Evolutionary conservation across 1,140 invertebrate species (phyloP), one percentile per base, ranked within the genome.

Genomic region (Drosophila melanica): DNA sequence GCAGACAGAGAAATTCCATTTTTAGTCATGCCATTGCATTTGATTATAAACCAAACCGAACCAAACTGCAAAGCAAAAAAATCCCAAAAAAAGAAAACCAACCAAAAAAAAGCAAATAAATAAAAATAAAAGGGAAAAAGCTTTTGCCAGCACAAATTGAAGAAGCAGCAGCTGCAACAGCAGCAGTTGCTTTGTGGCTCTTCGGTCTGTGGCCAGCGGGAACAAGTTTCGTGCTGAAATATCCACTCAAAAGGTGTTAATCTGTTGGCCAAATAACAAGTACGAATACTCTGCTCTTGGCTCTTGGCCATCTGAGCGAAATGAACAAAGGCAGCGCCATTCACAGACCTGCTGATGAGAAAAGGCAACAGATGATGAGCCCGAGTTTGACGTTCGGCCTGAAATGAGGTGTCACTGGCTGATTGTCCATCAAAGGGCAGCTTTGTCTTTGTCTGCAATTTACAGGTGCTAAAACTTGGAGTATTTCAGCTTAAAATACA

Each of bases 11-110:
- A 57, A 89, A 89, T 89, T 89, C 84, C 84, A 80, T 89, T 89
- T 87, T 89, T 89, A 89, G 84, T 79, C 84, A 84, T 89, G 79
- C 65, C 85, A 87, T 89, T 84, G 79, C 84, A 89, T 87, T 87
- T 89, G 79, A 87, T 87, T 84, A 84, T 87, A 81, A 70, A 51
- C 45, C 73, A 39, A 47, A 42, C 20, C 33, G 9, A 35, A 10
- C 30, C 30, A 33, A 33, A 33, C 30, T 33, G 30, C 30, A 33
- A 33, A 57, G 11, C 11, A 60, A 55, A 45, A 58, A 23, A n/a
- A n/a, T n/a, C n/a, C n/a, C n/a, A n/a, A n/a, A n/a, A 2, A 48
- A 48, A 60, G 37, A 33, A 33, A 16, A 5, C 39, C 48, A 54
- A 42, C 7, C 30, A 47, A 6, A 53, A 27, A 44, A 55, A 39